Base-by-base conservation (phyloP, 92 coral and sea anemone species). In the Pocillopora grandis region DNA sequence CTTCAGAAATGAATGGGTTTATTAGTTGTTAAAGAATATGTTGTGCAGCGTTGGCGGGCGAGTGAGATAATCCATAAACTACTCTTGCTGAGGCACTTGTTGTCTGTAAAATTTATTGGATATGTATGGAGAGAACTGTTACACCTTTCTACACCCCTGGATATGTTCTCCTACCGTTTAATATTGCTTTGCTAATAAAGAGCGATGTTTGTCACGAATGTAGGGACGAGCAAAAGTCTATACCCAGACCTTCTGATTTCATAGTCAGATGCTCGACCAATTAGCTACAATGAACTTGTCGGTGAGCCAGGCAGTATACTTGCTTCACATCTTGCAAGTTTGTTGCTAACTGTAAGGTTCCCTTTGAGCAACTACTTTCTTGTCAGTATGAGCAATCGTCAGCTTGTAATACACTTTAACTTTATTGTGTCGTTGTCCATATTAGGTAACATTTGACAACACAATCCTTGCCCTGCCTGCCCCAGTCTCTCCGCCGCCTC, bases 391-490 rank as follows among this genome's bases (percentile, higher is more conserved):
- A 33, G 72, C 55, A 68, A 68, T n/a, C 37, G 27, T 66, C 14
- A 23, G 21, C 72, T 23, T 68, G 9, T 68, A 68, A 66, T 21
- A 36, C 10, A 3, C 2, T 9, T 2, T 10, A 33, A 3, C 2
- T 9, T 2, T 10, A 33, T 33, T 17, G 49, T 12, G 27, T 68
- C 36, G 10, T 12, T 79, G 10, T 72, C 86, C 33, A 82, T 71
- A 9, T 56, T 72, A 92, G 92, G 93, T 83, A 52, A 92, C 86
- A 33, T 88, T 86, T 58, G 89, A 83, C 83, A 91, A 83, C 88
- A 78, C 94, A 18, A 77, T 92, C 80, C 76, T 93, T 33, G 92
- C 94, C 6, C 76, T 93, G 80, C 97, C 97, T 42, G 97, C 97
- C n/a, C 97, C 94, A 72, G 79, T 91, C 72, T 93, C 93, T 10